Conservation (phyloP, 2,113 vertebrate species). For the Peromyscus leucopus region DNA sequence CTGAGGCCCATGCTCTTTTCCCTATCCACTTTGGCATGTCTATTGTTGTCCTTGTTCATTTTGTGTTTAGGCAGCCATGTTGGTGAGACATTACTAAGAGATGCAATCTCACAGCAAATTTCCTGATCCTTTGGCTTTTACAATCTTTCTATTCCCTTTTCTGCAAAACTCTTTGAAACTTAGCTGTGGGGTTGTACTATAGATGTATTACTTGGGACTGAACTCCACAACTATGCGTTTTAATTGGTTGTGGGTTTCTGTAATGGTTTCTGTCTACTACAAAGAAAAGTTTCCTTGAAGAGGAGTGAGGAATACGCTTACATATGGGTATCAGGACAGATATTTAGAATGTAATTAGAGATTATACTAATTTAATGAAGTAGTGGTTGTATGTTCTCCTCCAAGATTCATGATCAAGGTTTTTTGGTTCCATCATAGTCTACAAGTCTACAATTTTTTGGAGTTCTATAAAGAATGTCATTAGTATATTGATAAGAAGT, state of each 20-base stretch:
- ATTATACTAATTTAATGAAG: neutral
- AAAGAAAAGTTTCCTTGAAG: neutral
- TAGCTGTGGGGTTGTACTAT: neutral
- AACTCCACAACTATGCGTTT: neutral
- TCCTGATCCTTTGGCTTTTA: neutral
- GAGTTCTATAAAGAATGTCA: neutral
- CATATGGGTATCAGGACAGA: neutral
- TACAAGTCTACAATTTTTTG: neutral
- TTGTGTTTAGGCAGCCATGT: neutral
- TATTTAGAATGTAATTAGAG: neutral
- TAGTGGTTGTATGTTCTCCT: neutral
- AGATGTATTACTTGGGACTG: neutral
- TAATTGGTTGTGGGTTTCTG: neutral
- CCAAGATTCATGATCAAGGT: neutral
- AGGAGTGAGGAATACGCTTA: neutral
- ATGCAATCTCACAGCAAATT: neutral
- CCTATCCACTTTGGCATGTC: neutral
- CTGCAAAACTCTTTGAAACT: neutral
- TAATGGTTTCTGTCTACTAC: neutral
- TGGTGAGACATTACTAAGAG: neutral
- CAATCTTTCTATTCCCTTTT: neutral
- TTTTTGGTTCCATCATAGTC: neutral
- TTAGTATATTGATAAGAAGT: neutral
- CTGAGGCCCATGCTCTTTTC: neutral
- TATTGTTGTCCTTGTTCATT: neutral